Percentiles rank a stretch among this genome's conserved stretches.
These are phyloP conservation scores for Oscheius myriophilus DNA, from an alignment of 2,888 invertebrate species.

Conservation along the genomic window DNA sequence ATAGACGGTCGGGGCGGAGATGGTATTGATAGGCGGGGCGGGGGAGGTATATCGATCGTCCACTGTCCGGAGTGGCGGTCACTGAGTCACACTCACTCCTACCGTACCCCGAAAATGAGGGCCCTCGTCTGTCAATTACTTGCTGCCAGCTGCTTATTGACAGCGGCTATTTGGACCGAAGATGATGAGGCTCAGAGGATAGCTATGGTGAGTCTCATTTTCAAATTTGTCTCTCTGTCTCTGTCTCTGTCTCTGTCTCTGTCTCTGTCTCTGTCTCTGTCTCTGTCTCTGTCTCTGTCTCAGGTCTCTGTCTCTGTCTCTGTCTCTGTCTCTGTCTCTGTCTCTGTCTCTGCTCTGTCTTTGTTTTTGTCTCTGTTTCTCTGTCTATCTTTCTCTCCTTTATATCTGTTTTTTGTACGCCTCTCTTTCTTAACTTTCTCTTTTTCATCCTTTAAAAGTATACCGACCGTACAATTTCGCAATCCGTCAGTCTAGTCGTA, in stretches of 20 bases:
- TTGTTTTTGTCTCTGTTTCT: neutral
- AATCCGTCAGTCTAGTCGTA: too few relatives aligned
- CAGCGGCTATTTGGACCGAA: conserved; percentile 18
- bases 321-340: too few relatives aligned
- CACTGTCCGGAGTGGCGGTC: neutral
- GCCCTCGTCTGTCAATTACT: neutral
- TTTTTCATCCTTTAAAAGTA: neutral
- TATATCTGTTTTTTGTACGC: neutral
- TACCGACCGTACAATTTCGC: too few relatives aligned
- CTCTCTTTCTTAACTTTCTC: neutral
- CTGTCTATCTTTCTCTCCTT: neutral
- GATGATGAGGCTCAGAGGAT: conserved; percentile 25
- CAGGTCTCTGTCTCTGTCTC: too few relatives aligned
- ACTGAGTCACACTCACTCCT: conserved; percentile 15
- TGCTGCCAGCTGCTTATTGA: neutral
- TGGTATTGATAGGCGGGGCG: conserved; percentile 25
- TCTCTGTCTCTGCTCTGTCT: neutral
- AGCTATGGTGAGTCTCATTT: conserved; percentile 17
- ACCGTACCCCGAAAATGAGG: neutral
- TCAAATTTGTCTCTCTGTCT: neutral
- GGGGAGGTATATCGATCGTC: conserved; percentile 25
- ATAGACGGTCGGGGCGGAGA: too few relatives aligned
- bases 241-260: too few relatives aligned
- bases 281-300: too few relatives aligned
- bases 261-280: neutral